Percentiles rank a stretch among this genome's conserved stretches.
phyloP scores from a whole-genome alignment of 2,113 vertebrate genomes.

The Podarcis raffonei region DNA sequence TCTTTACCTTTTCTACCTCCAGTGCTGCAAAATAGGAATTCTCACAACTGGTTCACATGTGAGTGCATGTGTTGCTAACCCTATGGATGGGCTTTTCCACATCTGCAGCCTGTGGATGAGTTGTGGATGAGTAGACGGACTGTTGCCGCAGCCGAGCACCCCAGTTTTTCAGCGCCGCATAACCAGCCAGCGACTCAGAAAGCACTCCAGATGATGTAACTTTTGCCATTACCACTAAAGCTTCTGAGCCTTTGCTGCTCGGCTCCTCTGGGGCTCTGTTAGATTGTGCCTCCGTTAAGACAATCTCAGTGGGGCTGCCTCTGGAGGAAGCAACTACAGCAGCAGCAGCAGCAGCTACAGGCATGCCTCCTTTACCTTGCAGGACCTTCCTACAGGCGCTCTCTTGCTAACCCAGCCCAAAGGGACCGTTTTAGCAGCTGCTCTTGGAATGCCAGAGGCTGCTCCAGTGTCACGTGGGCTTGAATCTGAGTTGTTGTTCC shows the following conservation, averaged over 20 bases:
- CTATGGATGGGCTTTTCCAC: too few relatives aligned
- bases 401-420: background rate
- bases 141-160: fast-evolving
- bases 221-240: constrained; percentile 46
- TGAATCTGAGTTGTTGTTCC: fast-evolving
- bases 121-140: background rate
- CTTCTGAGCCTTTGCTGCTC: background rate
- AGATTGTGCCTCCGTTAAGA: constrained; percentile 27
- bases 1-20: background rate
- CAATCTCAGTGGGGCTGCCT: constrained; percentile 3
- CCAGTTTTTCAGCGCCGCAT: too few relatives aligned
- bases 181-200: background rate
- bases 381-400: background rate
- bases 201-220: constrained; percentile 55
- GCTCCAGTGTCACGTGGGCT: background rate
- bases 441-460: background rate
- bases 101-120: too few relatives aligned
- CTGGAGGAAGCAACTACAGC: background rate
- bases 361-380: background rate
- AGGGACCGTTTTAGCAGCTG: background rate
- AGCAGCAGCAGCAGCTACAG: background rate
- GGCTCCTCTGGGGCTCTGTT: background rate
- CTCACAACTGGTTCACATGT: background rate
- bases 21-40: background rate
- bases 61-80: too few relatives aligned